Percentiles rank a stretch among this genome's conserved stretches.
Evolutionary conservation across 2,888 invertebrate genomes (phyloP).

Genomic region (Drosophila ustulata): DNA sequence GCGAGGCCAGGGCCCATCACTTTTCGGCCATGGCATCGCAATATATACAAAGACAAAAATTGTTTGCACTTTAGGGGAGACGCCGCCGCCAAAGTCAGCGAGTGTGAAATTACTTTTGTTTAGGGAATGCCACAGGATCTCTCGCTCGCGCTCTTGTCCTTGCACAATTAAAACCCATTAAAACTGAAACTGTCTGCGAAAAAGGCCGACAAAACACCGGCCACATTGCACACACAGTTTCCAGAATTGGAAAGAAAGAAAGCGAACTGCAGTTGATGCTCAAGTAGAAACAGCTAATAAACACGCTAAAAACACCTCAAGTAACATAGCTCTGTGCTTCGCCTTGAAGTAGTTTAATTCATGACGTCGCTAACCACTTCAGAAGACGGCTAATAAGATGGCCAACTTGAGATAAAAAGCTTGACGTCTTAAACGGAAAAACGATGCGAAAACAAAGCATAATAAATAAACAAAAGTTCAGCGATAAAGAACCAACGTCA

Average conservation of each 20-base stretch:
- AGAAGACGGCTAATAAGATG: slow-evolving; percentile 13
- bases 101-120: slow-evolving; percentile 83
- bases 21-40: slow-evolving; percentile 4
- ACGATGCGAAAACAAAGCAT: slow-evolving; percentile 34
- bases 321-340: not conserved
- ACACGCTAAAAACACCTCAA: not conserved
- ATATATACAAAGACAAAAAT: slow-evolving; percentile 61
- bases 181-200: slow-evolving; percentile 70
- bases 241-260: slow-evolving; percentile 2
- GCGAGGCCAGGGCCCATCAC: slow-evolving; percentile 30
- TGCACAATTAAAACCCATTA: slow-evolving; percentile 80
- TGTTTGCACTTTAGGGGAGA: slow-evolving; percentile 58
- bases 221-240: slow-evolving; percentile 19
- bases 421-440: slow-evolving; percentile 52
- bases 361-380: slow-evolving; percentile 17
- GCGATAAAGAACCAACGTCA: slow-evolving; percentile 60
- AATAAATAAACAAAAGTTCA: slow-evolving; percentile 43
- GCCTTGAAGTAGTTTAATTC: slow-evolving; percentile 14
- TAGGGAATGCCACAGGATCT: slow-evolving; percentile 36
- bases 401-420: slow-evolving; percentile 26
- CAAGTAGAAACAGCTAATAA: slow-evolving; percentile 17
- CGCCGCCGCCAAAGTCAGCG: slow-evolving; percentile 66
- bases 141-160: not conserved
- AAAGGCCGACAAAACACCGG: slow-evolving; percentile 34
- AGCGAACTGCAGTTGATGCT: slow-evolving; percentile 8